Evolutionary conservation across 1,140 invertebrate species (phyloP).

Genomic region (Chrysoperla carnea): DNA sequence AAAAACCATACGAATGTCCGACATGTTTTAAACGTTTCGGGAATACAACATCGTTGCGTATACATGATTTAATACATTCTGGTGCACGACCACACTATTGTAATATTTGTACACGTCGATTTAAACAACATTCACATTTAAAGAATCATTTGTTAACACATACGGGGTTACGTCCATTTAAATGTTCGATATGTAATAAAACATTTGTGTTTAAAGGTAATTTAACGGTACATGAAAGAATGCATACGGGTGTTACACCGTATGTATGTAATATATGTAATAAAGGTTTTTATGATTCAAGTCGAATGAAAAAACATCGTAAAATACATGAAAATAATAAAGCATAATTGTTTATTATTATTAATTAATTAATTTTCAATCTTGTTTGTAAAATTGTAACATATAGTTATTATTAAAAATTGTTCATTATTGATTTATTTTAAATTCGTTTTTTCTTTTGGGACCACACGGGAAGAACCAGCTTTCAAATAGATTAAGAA

Average conservation of each 20-base stretch:
- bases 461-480: too few relatives aligned
- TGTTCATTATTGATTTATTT: too few relatives aligned
- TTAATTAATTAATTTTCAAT: too few relatives aligned
- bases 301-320: background rate
- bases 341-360: too few relatives aligned
- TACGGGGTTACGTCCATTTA: conserved; percentile 12
- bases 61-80: background rate
- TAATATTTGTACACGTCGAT: background rate
- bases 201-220: conserved; percentile 21
- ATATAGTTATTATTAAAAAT: too few relatives aligned
- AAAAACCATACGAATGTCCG: conserved; percentile 38
- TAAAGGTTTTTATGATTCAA: background rate
- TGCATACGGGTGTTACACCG: conserved; percentile 30
- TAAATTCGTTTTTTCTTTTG: too few relatives aligned
- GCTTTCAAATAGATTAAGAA: too few relatives aligned
- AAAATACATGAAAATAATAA: background rate
- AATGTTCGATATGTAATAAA: conserved; percentile 23
- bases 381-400: too few relatives aligned
- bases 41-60: conserved; percentile 6
- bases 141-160: background rate
- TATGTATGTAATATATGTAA: conserved; percentile 28
- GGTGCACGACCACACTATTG: background rate
- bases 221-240: conserved; percentile 30
- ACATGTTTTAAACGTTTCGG: conserved; percentile 30
- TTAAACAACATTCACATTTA: conserved; percentile 17